Conservation (phyloP, 64 coral and sea anemone species). For the Astreopora myriophthalma region DNA sequence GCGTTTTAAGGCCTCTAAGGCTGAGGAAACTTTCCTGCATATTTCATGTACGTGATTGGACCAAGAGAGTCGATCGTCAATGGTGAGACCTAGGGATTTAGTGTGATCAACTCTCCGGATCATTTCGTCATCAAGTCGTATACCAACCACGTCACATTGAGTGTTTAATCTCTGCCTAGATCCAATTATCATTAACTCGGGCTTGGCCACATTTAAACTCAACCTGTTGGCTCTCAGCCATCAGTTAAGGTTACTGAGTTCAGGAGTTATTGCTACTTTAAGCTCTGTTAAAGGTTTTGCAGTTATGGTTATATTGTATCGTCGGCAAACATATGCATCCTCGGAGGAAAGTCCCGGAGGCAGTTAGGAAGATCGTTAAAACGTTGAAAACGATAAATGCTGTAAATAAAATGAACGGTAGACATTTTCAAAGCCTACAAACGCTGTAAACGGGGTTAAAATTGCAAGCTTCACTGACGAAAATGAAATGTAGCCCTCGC, state of each 20-base stretch:
- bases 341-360: not conserved
- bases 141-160: not conserved
- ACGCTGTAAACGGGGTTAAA: too few relatives aligned
- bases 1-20: not conserved
- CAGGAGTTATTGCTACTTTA: not conserved
- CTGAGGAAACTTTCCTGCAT: not conserved
- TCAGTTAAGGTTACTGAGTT: constrained; percentile 17
- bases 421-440: too few relatives aligned
- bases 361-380: not conserved
- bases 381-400: not conserved
- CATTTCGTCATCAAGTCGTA: not conserved
- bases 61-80: constrained; percentile 1
- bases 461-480: too few relatives aligned
- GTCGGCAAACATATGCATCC: constrained; percentile 35
- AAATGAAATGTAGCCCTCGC: too few relatives aligned
- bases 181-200: constrained; percentile 26
- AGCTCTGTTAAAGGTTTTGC: not conserved
- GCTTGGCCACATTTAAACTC: not conserved
- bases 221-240: constrained; percentile 43
- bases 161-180: constrained; percentile 11
- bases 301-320: constrained; percentile 10
- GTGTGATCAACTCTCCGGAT: constrained; percentile 5
- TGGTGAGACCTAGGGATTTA: not conserved
- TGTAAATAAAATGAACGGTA: too few relatives aligned
- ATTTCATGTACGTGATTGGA: not conserved